Conservation (phyloP, 2,888 invertebrate species). For the Caenorhabditis japonica region DNA sequence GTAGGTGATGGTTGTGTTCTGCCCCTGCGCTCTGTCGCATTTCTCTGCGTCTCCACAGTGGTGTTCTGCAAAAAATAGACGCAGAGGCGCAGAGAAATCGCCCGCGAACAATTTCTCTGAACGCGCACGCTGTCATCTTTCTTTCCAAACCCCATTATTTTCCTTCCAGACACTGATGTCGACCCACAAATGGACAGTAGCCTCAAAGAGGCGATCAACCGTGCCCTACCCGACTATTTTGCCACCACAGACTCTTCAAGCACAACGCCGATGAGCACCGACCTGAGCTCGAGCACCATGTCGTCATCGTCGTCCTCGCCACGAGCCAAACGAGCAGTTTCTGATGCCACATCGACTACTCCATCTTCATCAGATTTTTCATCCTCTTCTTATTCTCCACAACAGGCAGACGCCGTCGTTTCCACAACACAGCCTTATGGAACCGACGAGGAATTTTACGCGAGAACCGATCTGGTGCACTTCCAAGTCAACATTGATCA, state of each 20-base stretch:
- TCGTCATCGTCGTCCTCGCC: background rate
- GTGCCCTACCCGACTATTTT: slow-evolving; percentile 35
- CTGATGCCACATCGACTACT: background rate
- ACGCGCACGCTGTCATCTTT: too few species aligned
- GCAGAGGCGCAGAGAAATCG: background rate
- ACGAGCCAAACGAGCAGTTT: background rate
- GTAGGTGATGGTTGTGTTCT: too few species aligned
- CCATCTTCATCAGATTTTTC: background rate
- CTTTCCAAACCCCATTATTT: too few species aligned
- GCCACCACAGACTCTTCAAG: background rate
- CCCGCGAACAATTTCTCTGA: too few species aligned
- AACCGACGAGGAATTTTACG: slow-evolving; percentile 54
- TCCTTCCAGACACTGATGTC: slow-evolving; percentile 34
- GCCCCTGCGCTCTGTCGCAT: too few species aligned
- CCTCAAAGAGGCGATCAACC: slow-evolving; percentile 43
- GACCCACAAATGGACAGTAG: slow-evolving; percentile 39
- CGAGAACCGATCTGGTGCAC: slow-evolving; percentile 49
- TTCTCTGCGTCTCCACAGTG: too few species aligned
- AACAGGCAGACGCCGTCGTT: too few species aligned
- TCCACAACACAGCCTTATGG: slow-evolving; percentile 55
- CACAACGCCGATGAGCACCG: background rate
- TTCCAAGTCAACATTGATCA: slow-evolving; percentile 47
- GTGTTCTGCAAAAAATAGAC: too few species aligned
- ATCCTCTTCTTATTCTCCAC: background rate
- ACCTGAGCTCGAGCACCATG: background rate